These are phyloP conservation scores for Notothenia rossii DNA, from an alignment of 2,113 vertebrate species.

Conservation along the genomic window DNA sequence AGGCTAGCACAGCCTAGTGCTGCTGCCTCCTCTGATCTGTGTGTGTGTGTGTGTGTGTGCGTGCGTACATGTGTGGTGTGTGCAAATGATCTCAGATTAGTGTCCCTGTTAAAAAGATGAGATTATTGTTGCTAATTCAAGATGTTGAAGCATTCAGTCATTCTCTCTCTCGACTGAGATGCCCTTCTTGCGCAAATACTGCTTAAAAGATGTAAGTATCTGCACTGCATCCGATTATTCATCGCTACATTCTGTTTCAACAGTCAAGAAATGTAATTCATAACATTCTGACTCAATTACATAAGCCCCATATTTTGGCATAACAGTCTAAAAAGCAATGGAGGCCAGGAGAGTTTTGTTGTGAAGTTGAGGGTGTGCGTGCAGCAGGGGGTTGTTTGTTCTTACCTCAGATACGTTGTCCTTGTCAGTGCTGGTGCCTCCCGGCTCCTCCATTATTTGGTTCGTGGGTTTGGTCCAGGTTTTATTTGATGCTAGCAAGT, in stretches of 20 bases:
- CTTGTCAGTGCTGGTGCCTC: conserved; percentile 64
- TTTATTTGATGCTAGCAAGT: conserved; percentile 72
- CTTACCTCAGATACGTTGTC: conserved; percentile 64
- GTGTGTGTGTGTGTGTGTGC: not conserved
- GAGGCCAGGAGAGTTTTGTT: conserved; percentile 22
- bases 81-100: conserved; percentile 61
- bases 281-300: conserved; percentile 69
- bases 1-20: conserved; percentile 41
- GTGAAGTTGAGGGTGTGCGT: conserved; percentile 39
- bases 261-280: conserved; percentile 75
- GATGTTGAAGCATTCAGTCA: conserved; percentile 67
- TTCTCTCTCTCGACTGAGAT: conserved; percentile 58
- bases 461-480: conserved; percentile 63
- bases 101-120: conserved; percentile 57
- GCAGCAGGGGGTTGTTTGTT: conserved; percentile 47
- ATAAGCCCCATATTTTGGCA: conserved; percentile 70
- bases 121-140: conserved; percentile 77
- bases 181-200: conserved; percentile 72
- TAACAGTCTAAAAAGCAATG: conserved; percentile 52
- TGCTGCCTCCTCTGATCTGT: conserved; percentile 60
- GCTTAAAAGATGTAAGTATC: conserved; percentile 81
- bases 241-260: conserved; percentile 63
- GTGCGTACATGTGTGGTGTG: not conserved
- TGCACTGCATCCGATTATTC: conserved; percentile 83
- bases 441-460: conserved; percentile 63